Evolutionary conservation across 2,888 invertebrate species (phyloP).

Genomic region (Barypeithes pellucidus): DNA sequence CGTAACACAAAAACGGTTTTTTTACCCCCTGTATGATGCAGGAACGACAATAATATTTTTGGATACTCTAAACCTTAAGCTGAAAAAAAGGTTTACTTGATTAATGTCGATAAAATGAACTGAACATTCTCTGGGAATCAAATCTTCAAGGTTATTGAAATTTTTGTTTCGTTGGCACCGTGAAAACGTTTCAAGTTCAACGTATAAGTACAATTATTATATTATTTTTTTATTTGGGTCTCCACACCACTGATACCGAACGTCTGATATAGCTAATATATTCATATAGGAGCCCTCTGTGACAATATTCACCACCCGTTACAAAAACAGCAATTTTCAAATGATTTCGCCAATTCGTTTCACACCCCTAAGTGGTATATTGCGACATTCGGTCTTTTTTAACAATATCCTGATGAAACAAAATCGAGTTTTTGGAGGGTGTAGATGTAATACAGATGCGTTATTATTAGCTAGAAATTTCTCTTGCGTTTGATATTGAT

Average conservation of each 20-base stretch:
- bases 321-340: conserved; percentile 64
- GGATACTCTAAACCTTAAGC: too few relatives aligned
- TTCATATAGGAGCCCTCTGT: conserved; percentile 52
- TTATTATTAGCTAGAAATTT: too few relatives aligned
- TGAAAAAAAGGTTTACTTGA: too few relatives aligned
- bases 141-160: too few relatives aligned
- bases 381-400: conserved; percentile 52
- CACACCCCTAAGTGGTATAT: conserved; percentile 55
- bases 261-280: conserved; percentile 47
- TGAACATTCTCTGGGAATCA: too few relatives aligned
- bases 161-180: too few relatives aligned
- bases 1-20: too few relatives aligned
- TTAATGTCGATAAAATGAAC: too few relatives aligned
- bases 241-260: conserved; percentile 18
- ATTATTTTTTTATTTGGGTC: neutral
- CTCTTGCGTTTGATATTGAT: too few relatives aligned
- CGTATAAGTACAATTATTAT: neutral
- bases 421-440: conserved; percentile 12
- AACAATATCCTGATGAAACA: conserved; percentile 47
- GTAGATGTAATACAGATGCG: neutral
- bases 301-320: conserved; percentile 65
- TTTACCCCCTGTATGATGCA: too few relatives aligned
- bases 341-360: conserved; percentile 63
- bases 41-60: too few relatives aligned
- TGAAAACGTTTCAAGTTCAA: neutral